phyloP scores from a whole-genome alignment of 2,888 invertebrate genomes.

The Argyresthia goedartella region DNA sequence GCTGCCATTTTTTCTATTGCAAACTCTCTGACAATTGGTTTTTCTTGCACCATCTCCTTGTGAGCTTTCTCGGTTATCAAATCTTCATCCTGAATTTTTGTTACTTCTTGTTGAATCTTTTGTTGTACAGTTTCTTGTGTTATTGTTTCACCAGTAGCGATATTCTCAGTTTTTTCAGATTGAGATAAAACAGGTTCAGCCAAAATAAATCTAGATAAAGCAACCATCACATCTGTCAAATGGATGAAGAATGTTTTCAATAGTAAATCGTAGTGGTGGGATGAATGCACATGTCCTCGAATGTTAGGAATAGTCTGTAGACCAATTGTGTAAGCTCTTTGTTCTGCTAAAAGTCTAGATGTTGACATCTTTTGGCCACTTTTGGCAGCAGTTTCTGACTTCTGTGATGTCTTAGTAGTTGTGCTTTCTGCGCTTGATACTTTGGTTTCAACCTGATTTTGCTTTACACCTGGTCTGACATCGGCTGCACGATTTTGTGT shows the following conservation, averaged over 20 bases:
- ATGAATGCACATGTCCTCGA: slow-evolving; percentile 35
- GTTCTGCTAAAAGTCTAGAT: slow-evolving; percentile 26
- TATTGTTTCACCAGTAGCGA: not conserved
- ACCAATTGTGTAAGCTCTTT: slow-evolving; percentile 40
- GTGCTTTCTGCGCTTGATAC: not conserved
- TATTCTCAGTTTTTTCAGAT: not conserved
- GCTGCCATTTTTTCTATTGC: slow-evolving; percentile 9
- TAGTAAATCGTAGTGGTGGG: slow-evolving; percentile 41
- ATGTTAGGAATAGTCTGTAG: slow-evolving; percentile 51
- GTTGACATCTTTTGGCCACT: slow-evolving; percentile 13
- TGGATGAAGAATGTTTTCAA: slow-evolving; percentile 58
- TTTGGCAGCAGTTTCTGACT: slow-evolving; percentile 4
- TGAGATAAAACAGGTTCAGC: slow-evolving; percentile 27
- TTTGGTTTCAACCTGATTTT: not conserved
- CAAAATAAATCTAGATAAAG: slow-evolving; percentile 46
- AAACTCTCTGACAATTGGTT: slow-evolving; percentile 7
- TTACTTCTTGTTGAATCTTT: slow-evolving; percentile 12
- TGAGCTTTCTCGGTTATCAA: slow-evolving; percentile 1
- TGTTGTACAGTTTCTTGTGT: not conserved
- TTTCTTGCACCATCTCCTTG: slow-evolving; percentile 3
- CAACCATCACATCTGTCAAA: slow-evolving; percentile 59
- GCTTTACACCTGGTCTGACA: not conserved
- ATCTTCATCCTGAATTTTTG: slow-evolving; percentile 7
- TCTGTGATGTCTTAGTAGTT: not conserved
- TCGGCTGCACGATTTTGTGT: not conserved